Evolutionary conservation across 2,888 invertebrate species (phyloP).

Genomic region (Eulithis prunata): DNA sequence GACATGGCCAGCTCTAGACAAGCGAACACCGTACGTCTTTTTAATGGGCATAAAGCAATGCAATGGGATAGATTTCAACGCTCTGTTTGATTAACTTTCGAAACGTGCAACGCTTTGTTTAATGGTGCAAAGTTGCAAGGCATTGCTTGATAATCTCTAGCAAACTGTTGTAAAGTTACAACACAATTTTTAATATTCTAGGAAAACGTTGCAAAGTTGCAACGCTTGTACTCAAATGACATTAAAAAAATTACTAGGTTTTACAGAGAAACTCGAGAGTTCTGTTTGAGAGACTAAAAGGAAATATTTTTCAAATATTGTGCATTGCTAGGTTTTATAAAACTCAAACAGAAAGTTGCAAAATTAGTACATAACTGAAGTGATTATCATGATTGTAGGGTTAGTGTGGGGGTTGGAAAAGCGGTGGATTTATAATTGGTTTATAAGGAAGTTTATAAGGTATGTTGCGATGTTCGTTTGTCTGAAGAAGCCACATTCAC

Average conservation of each 20-base stretch:
- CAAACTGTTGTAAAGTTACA: not conserved
- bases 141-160: not conserved
- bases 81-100: not conserved
- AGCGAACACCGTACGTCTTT: conserved; percentile 77
- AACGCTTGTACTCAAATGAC: no score
- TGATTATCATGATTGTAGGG: conserved; percentile 71
- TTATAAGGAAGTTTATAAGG: no score
- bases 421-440: conserved; percentile 14
- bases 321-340: conserved; percentile 9
- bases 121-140: conserved; percentile 17
- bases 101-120: conserved; percentile 8
- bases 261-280: no score
- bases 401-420: conserved; percentile 31
- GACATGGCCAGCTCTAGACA: conserved; percentile 90
- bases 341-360: conserved; percentile 23
- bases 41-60: conserved; percentile 47
- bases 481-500: conserved; percentile 80
- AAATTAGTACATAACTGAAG: conserved; percentile 72
- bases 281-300: not conserved
- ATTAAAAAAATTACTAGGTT: no score
- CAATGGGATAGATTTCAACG: conserved; percentile 21
- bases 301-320: not conserved
- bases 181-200: no score
- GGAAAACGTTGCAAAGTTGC: no score
- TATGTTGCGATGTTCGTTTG: conserved; percentile 59